These are phyloP conservation scores for Cochlearius cochlearius DNA, from an alignment of 2,113 vertebrate genomes.

Conservation along the genomic window DNA sequence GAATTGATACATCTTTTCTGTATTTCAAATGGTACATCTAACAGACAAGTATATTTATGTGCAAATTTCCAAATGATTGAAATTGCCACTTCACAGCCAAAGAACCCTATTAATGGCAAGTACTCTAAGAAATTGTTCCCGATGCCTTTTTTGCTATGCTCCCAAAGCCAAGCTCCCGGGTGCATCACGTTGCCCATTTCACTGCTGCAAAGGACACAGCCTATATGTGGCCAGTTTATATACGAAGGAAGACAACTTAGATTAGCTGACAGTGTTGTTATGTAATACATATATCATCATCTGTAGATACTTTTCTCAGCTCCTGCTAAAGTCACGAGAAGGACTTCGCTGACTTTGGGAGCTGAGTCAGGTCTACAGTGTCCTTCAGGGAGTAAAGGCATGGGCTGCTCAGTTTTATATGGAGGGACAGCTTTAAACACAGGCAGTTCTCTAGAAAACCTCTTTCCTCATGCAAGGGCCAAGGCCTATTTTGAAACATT, in stretches of 20 bases:
- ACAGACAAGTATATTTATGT: background rate
- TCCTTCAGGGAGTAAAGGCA: background rate
- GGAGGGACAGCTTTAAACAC: background rate
- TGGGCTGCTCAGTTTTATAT: background rate
- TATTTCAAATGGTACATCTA: background rate
- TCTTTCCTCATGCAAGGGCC: background rate
- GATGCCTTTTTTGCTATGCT: rapidly evolving
- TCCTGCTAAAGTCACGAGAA: background rate
- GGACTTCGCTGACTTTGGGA: background rate
- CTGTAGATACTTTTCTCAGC: background rate
- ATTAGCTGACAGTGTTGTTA: background rate
- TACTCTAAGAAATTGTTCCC: background rate
- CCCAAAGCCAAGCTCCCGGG: background rate
- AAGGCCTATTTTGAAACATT: background rate
- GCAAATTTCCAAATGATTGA: background rate
- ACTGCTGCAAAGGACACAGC: background rate
- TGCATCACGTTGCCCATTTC: background rate
- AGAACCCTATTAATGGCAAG: background rate
- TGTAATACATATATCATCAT: background rate
- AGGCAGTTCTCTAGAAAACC: background rate
- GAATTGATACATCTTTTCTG: background rate
- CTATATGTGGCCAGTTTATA: rapidly evolving
- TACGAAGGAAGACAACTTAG: rapidly evolving
- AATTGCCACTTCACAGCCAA: background rate
- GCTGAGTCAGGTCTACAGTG: background rate